Percentiles rank a stretch among this genome's conserved stretches.
phyloP scores from a whole-genome alignment of 2,888 invertebrate species.

The Latrodectus elegans region DNA sequence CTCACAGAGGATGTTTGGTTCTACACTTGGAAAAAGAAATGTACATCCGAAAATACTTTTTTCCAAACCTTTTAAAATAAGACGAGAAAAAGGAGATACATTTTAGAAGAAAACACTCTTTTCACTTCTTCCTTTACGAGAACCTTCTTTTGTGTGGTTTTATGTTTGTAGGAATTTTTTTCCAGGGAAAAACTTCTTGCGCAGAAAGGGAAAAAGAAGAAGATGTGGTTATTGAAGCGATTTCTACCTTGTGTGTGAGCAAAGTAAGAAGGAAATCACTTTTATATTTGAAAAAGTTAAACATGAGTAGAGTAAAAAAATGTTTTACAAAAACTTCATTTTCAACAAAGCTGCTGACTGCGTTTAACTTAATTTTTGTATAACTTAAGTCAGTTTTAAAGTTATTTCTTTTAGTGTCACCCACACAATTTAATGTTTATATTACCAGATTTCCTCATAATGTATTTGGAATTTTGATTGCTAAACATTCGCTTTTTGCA shows the following conservation, averaged over 20 bases:
- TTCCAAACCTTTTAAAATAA: background rate
- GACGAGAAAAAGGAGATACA: background rate
- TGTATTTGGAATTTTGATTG: too few species aligned
- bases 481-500: too few species aligned
- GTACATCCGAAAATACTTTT: background rate
- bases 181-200: background rate
- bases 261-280: constrained; percentile 19
- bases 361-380: too few species aligned
- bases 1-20: background rate
- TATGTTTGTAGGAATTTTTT: constrained; percentile 14
- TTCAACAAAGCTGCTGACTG: too few species aligned
- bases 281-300: background rate
- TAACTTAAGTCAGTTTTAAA: too few species aligned
- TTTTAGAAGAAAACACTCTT: background rate
- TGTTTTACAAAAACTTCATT: too few species aligned
- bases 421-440: too few species aligned
- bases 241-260: constrained; percentile 20
- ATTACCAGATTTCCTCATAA: too few species aligned
- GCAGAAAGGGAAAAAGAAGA: background rate
- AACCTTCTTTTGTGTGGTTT: constrained; percentile 38
- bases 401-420: too few species aligned
- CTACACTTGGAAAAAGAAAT: background rate
- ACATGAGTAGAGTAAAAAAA: too few species aligned
- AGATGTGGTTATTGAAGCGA: constrained; percentile 55
- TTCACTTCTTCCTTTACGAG: constrained; percentile 20